Conservation (phyloP, 2,888 invertebrate genomes). For the Monoplex corrugatus region DNA sequence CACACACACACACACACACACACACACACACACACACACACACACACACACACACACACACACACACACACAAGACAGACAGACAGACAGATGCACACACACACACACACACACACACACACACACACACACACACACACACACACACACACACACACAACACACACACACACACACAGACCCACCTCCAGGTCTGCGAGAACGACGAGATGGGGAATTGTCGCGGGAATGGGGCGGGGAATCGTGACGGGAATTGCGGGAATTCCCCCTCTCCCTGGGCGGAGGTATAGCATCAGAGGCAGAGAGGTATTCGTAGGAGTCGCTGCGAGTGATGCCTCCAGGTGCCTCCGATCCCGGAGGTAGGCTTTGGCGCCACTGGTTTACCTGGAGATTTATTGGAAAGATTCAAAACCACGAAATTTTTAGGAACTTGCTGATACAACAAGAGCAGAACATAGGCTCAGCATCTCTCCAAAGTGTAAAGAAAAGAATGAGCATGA, state of each 20-base stretch:
- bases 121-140: neutral
- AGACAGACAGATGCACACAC: neutral
- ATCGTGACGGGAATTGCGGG: conserved; percentile 52
- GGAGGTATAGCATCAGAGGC: conserved; percentile 37
- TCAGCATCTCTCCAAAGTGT: too few species aligned
- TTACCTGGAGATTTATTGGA: conserved; percentile 66
- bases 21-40: neutral
- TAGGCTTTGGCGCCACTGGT: conserved; percentile 78
- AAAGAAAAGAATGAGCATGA: too few species aligned
- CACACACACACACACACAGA: neutral
- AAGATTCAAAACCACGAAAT: too few species aligned
- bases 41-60: conserved; percentile 9
- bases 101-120: neutral
- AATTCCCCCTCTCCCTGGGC: conserved; percentile 50
- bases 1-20: neutral
- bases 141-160: neutral
- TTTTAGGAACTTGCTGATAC: too few species aligned
- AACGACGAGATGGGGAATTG: conserved; percentile 52
- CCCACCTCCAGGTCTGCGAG: conserved; percentile 53
- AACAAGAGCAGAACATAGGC: too few species aligned
- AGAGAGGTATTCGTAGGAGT: conserved; percentile 54
- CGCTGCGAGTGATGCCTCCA: conserved; percentile 53
- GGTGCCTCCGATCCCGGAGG: conserved; percentile 55
- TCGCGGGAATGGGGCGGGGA: conserved; percentile 53
- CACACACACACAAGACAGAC: neutral